Base-by-base conservation (phyloP, 1,140 invertebrate species). In the Eriosoma lanigerum region DNA sequence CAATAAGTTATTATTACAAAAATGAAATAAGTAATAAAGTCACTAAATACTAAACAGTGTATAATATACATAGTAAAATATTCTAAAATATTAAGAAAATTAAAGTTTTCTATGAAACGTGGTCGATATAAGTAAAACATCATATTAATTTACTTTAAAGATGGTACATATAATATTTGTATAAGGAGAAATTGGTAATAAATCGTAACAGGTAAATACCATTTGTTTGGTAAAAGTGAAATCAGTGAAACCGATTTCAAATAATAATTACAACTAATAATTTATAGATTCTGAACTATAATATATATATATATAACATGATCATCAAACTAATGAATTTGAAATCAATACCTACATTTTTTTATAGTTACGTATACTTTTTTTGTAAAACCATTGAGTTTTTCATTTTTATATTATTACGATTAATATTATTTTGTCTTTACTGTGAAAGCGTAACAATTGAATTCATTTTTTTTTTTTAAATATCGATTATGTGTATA, bases 391-490 rank as follows among this genome's bases (percentile, higher is more conserved):
- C n/a, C 6, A 70, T 19, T 9, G 12, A 48, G 15, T 29, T 48
- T 15, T 48, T 46, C 12, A 6, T 44, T 44, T 66, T 48, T 1
- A 26, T 15, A 68, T 17, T 24, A 24, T 13, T 68, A 24, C 46
- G n/a, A 66, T 44, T 44, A 21, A 44, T 44, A 66, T n/a, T n/a
- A n/a, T n/a, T 15, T 72, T 1, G 24, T 17, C 21, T 29, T 52
- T 52, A 60, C 56, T 29, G 75, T 78, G 75, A 78, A 78, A 78
- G 75, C 75, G 54, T 78, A 78, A 78, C n/a, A 48, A 19, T 60
- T 44, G 19, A 62, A 62, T 78, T 78, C 38, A 26, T 62, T 21
- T 62, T 60, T 60, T 62, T 21, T 62, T 60, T 60, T 62, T 46
- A 78, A 78, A 78, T 48, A 38, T 46, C 56, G 38, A 78, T 78